phyloP scores from a whole-genome alignment of 2,113 vertebrate genomes.

The Nesoenas mayeri region DNA sequence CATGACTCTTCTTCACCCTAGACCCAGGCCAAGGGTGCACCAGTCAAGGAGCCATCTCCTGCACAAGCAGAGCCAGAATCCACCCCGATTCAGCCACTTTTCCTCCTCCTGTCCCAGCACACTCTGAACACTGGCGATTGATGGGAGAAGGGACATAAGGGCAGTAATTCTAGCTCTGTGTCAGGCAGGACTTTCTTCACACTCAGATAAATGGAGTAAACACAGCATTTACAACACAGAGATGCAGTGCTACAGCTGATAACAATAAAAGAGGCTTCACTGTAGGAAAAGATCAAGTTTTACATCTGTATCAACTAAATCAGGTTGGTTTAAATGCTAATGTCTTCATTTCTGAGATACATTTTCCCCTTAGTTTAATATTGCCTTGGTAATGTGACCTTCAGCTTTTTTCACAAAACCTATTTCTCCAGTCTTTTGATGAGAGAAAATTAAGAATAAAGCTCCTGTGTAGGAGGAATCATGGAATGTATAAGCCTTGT shows the following conservation, averaged over 20 bases:
- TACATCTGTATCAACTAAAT: conserved; percentile 50
- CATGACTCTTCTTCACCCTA: not conserved
- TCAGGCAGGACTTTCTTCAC: not conserved
- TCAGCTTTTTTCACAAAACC: conserved; percentile 14
- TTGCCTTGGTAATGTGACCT: not conserved
- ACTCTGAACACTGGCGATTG: not conserved
- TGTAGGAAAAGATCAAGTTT: conserved; percentile 48
- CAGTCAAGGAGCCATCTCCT: not conserved
- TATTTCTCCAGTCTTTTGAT: not conserved
- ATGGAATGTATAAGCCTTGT: not conserved
- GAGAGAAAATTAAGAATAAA: conserved; percentile 40
- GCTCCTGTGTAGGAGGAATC: not conserved
- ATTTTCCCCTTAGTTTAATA: conserved; percentile 34
- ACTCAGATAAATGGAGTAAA: conserved; percentile 8
- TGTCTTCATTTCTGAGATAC: not conserved
- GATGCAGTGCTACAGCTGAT: conserved; percentile 5
- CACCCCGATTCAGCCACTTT: not conserved
- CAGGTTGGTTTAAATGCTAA: conserved; percentile 44
- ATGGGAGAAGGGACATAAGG: not conserved
- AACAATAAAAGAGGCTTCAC: conserved; percentile 25
- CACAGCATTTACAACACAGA: not conserved
- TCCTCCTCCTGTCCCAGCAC: not conserved
- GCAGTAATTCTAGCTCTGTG: not conserved
- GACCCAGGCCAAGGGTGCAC: not conserved
- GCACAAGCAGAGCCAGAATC: not conserved